Base-by-base conservation (phyloP, 2,888 invertebrate species). In the Dastarcus helophoroides region DNA sequence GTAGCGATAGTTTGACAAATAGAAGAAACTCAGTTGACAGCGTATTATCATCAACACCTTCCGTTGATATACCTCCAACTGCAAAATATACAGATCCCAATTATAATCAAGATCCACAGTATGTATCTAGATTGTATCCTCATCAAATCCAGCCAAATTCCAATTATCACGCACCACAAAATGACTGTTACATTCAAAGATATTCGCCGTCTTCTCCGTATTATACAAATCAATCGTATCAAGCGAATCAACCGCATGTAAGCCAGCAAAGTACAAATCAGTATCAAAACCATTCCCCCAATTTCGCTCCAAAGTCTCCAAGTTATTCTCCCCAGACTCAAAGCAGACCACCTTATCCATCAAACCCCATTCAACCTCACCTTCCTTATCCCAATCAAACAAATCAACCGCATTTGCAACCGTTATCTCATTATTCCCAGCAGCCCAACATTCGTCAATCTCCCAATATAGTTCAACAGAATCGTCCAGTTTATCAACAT, bases 81-180 rank as follows among this genome's bases (percentile, higher is more conserved):
- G 11, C 31, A 31, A 27, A 17, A 16, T 14, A 23, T 9, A 23
- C 29, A 33, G 10, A 29, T 30, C 8, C 10, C 13, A 26, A 33
- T 22, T 16, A 7, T 22, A 32, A 29, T 19, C 33, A 29, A 28
- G 15, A 26, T 14, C 23, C 29, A 12, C 32, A 17, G 17, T 14
- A 17, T 30, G 14, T 31, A 64, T 8, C 9, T 8, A 28, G n/a
- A n/a, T 8, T 3, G 8, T 8, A 16, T 9, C 26, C 26, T 24
- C 21, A 16, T 12, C 32, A 40, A 33, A 25, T 25, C 27, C 22
- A 29, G 17, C 6, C 23, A 9, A 23, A 16, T 8, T 31, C 35
- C 3, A 43, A 45, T 23, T 48, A 41, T 37, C 58, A 58, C 24
- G 52, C 50, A 22, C 29, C 32, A 4, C 51, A 51, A 37, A 44